Base-by-base conservation (phyloP, 1,140 invertebrate species). In the Papilio glaucus region DNA sequence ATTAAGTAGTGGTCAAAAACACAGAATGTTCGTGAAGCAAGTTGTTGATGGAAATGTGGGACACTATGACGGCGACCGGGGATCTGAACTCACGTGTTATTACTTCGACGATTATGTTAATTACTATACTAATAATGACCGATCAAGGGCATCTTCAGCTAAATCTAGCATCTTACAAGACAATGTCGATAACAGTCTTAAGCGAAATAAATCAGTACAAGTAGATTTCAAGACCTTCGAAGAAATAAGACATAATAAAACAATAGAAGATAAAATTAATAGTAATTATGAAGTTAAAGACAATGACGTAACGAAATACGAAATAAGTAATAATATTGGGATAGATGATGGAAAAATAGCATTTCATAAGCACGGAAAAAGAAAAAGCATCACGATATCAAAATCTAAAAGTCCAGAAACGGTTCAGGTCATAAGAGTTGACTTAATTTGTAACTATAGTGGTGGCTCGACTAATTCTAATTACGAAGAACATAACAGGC, bases 371-470 rank as follows among this genome's bases (percentile, higher is more conserved):
- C 77, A 78, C 60, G 90, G 89, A n/a, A 89, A 89, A 75, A 81
- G 90, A 67, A 93, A 93, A 80, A 91, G 90, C 75, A 78, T 93
- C 0, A 93, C 92, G 2, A 87, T 93, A 74, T 93, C 93, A 4
- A 86, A 89, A 41, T 77, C 84, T 10, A 90, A 88, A 45, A 93
- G 90, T 72, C 93, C 93, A 1, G 92, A 92, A 61, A 93, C 91
- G 0, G 82, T 93, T 6, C 92, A 93, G 82, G 84, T 93, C 3
- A 93, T 93, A 38, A 85, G 93, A 81, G 90, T 93, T 0, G 92
- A 93, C 73, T 92, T 93, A 21, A 84, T 91, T 24, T 90, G 87
- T 72, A 89, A 90, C 73, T 83, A 88, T 70, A 84, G 79, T 26
- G 71, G 71, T 37, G 82, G 78, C 60, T 85, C 88, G 6, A 75